Conservation (phyloP, 2,888 invertebrate species). For the Agrochola lychnidis region DNA sequence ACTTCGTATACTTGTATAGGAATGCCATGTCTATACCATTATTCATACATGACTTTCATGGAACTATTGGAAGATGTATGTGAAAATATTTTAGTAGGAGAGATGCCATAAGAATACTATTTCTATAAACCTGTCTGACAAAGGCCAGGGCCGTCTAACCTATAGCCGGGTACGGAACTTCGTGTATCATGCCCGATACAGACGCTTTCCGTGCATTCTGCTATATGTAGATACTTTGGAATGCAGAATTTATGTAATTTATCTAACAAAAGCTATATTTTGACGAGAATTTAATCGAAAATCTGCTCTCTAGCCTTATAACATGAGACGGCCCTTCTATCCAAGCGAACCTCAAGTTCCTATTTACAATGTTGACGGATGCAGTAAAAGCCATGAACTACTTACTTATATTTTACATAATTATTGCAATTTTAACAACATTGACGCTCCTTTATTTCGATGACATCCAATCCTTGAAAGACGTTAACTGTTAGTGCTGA, state of each 20-base stretch:
- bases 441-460: conserved; percentile 22
- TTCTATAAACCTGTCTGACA: conserved; percentile 50
- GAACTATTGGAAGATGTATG: conserved; percentile 46
- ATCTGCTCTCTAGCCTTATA: conserved; percentile 10
- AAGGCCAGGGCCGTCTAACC: conserved; percentile 50
- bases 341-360: conserved; percentile 7
- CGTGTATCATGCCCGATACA: conserved; percentile 39
- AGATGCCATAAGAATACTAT: conserved; percentile 44
- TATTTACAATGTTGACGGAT: conserved; percentile 37
- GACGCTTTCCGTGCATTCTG: conserved; percentile 37
- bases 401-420: conserved; percentile 35
- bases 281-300: conserved; percentile 22
- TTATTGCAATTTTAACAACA: conserved; percentile 55
- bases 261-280: conserved; percentile 33
- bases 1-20: conserved; percentile 16
- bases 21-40: conserved; percentile 29
- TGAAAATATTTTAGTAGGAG: conserved; percentile 43
- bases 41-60: conserved; percentile 23
- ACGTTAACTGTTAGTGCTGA: conserved; percentile 41
- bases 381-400: conserved; percentile 52
- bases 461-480: conserved; percentile 34
- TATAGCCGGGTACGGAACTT: conserved; percentile 42
- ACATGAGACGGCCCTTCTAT: conserved; percentile 18
- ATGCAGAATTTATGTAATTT: conserved; percentile 28
- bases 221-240: conserved; percentile 23